phyloP scores from a whole-genome alignment of 2,797 vertebrate species.

The Acrossocheilus fasciatus region DNA sequence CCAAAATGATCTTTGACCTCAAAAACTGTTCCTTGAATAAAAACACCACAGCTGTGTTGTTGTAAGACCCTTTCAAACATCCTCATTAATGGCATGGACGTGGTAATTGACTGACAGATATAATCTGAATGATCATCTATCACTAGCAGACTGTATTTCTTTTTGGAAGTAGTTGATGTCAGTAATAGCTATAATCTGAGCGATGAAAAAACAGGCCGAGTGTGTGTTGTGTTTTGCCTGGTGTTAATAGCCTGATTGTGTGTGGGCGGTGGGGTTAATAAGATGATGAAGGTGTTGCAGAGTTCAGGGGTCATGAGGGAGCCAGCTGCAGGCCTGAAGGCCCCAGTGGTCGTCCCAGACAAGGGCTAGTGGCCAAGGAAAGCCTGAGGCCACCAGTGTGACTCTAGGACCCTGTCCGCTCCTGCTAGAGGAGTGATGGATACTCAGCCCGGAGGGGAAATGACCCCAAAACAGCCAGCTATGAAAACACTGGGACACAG shows the following conservation, averaged over 20 bases:
- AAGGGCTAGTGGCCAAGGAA: slow-evolving; percentile 62
- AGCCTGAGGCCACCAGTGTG: slow-evolving; percentile 55
- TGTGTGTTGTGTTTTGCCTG: slow-evolving; percentile 54
- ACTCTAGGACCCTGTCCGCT: slow-evolving; percentile 34
- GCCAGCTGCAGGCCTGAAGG: slow-evolving; percentile 69
- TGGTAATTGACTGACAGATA: slow-evolving; percentile 58
- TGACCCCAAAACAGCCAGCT: slow-evolving; percentile 61
- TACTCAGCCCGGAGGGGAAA: slow-evolving; percentile 78
- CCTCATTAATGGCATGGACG: not conserved
- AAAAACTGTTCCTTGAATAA: slow-evolving; percentile 55
- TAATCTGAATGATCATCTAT: slow-evolving; percentile 53
- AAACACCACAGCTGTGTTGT: slow-evolving; percentile 3
- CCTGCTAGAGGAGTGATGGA: slow-evolving; percentile 78
- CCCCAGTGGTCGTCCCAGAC: slow-evolving; percentile 69
- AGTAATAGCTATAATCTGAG: slow-evolving; percentile 45
- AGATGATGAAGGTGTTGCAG: slow-evolving; percentile 77
- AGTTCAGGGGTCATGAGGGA: slow-evolving; percentile 77
- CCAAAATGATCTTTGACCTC: slow-evolving; percentile 47
- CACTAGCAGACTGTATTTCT: slow-evolving; percentile 48
- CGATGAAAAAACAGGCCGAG: slow-evolving; percentile 48
- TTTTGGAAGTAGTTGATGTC: slow-evolving; percentile 48
- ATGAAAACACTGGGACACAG: slow-evolving; percentile 54
- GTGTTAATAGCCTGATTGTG: slow-evolving; percentile 57
- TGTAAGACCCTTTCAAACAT: not conserved
- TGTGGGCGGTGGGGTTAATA: slow-evolving; percentile 75